phyloP scores from a whole-genome alignment of 2,113 vertebrate genomes.

The Pycnonotus jocosus region DNA sequence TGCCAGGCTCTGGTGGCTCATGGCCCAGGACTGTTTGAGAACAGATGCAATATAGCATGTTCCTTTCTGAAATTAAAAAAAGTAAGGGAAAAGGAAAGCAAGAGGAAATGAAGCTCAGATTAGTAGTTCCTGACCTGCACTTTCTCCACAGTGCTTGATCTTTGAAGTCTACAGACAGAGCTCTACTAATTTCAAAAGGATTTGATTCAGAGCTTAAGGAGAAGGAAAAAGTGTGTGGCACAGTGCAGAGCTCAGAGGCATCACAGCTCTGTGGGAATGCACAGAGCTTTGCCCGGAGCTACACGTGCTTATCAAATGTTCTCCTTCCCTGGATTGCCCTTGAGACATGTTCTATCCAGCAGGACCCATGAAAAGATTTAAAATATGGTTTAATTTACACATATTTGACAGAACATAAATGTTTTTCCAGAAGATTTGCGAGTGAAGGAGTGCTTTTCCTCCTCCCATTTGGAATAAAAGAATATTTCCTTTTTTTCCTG shows the following conservation, averaged over 20 bases:
- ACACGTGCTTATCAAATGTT: not conserved
- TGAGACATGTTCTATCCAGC: not conserved
- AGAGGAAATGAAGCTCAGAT: not conserved
- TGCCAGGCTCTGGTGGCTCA: not conserved
- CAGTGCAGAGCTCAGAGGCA: not conserved
- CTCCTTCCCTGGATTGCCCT: not conserved
- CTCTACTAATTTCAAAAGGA: not conserved
- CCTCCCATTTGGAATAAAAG: not conserved
- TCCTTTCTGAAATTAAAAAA: not conserved
- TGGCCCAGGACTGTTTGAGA: not conserved
- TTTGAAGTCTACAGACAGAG: not conserved
- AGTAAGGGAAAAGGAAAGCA: not conserved
- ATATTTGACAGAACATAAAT: not conserved
- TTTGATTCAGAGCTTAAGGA: not conserved
- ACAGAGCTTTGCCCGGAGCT: not conserved
- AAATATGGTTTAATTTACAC: not conserved
- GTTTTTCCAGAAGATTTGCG: not conserved
- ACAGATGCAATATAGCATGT: not conserved
- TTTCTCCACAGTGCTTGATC: not conserved
- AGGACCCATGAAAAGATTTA: not conserved
- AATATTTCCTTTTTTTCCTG: not conserved
- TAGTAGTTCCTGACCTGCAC: not conserved
- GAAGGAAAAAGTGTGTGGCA: not conserved
- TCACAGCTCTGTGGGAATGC: not conserved
- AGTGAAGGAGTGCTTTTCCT: not conserved